Evolutionary conservation across 2,888 invertebrate genomes (phyloP).

Genomic region (Athripsodes cinereus): DNA sequence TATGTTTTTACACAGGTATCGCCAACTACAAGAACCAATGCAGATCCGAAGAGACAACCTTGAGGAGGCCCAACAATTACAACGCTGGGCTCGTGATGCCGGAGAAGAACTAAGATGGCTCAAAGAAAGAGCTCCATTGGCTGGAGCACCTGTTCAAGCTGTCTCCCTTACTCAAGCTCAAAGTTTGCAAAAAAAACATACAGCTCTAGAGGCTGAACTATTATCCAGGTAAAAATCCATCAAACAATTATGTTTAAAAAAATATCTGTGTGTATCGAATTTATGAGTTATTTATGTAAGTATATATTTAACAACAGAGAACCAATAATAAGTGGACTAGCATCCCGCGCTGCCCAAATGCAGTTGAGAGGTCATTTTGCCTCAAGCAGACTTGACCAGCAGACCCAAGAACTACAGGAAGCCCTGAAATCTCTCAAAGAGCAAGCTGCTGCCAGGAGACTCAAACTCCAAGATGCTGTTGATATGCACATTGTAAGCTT

Average conservation of each 20-base stretch:
- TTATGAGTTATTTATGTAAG: background rate
- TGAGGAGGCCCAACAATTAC: constrained; percentile 81
- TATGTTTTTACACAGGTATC: constrained; percentile 48
- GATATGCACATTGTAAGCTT: constrained; percentile 71
- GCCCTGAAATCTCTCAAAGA: constrained; percentile 66
- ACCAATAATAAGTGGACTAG: constrained; percentile 69
- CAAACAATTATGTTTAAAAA: background rate
- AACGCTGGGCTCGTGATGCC: constrained; percentile 86
- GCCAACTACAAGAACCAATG: constrained; percentile 81
- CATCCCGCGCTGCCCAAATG: constrained; percentile 71
- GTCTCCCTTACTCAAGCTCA: constrained; percentile 74
- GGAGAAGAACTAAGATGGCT: constrained; percentile 93
- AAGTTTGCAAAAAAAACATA: constrained; percentile 88
- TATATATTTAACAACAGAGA: constrained; percentile 49
- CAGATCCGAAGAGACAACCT: constrained; percentile 87
- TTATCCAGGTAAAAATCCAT: constrained; percentile 53
- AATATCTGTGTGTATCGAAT: background rate
- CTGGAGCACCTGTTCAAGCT: constrained; percentile 44
- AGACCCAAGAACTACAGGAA: constrained; percentile 61
- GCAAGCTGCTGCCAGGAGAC: constrained; percentile 62
- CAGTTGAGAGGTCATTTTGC: constrained; percentile 83
- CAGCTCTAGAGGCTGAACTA: constrained; percentile 84
- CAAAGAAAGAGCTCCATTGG: constrained; percentile 66
- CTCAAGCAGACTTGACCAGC: constrained; percentile 61
- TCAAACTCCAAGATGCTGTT: constrained; percentile 71